Evolutionary conservation across 2,888 invertebrate genomes (phyloP), one percentile per base, ranked within the genome.

Genomic region (Watsonalla binaria): DNA sequence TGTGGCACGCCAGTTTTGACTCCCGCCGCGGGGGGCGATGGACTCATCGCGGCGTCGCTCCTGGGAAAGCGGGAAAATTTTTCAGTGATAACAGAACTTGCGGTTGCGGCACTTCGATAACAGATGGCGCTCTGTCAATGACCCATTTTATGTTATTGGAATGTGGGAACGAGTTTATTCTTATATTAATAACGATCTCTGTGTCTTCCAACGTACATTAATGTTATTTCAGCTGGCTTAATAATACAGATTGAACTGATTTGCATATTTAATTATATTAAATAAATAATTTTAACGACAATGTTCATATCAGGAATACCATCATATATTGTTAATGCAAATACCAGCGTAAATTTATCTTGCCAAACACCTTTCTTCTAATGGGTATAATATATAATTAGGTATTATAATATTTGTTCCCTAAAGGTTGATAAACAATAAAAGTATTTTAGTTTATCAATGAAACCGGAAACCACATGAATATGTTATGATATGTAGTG

Each of bases 51-150:
- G 74, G 80, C 76, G 63, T 90, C 90, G 80, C 87, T 89, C 88
- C 90, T 90, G 90, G 86, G 88, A 87, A 90, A 88, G 72, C 72
- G 74, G 84, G 82, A 84, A 90, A 87, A 81, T 67, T 78, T 83
- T 90, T 87, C 86, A 87, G 87, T 67, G 80, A 73, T 78, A 80
- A 70, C 77, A 61, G 57, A 66, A 71, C 35, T 11, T 71, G 80
- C 74, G 80, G 83, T 82, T 79, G 64, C 74, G 61, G 72, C 68
- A 61, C 60, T 57, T 59, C 62, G 87, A 84, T 86, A 85, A 81
- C 64, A 90, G 90, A 86, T 88, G 90, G 87, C 88, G 82, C 60
- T 77, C 47, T 72, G 67, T 56, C 64, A 39, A 62, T 68, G 63
- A 65, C 65, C 68, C 57, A 52, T 42, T 59, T 59, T 58, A 24